Percentiles rank a stretch among this genome's conserved stretches.
Conservation (phyloP, 2,113 vertebrate species). For the Myanophis thanlyinensis region DNA sequence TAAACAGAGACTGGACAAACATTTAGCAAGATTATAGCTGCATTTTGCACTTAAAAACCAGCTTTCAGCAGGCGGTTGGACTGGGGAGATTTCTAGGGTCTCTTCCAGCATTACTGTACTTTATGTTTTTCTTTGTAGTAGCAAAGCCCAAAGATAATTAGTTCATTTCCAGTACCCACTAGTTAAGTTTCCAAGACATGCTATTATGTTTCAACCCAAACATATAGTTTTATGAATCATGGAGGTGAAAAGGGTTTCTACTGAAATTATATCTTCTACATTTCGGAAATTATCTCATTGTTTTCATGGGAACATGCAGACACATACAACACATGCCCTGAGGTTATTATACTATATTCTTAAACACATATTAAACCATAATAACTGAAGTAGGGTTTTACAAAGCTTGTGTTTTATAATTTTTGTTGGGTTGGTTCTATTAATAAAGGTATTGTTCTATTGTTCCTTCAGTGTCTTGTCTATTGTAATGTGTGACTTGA, state of each 20-base stretch:
- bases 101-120: neutral
- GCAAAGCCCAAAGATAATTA: neutral
- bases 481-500: neutral
- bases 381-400: neutral
- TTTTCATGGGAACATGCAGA: neutral
- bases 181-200: neutral
- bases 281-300: neutral
- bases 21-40: neutral
- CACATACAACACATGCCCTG: neutral
- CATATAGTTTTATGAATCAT: neutral
- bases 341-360: neutral
- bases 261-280: neutral
- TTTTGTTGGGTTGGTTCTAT: neutral
- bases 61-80: neutral
- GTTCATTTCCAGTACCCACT: neutral
- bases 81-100: neutral
- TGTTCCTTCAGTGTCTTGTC: neutral
- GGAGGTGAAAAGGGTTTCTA: neutral
- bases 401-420: neutral
- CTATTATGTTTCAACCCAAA: neutral
- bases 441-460: neutral
- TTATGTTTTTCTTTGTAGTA: neutral
- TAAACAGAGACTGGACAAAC: neutral
- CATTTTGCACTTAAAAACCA: neutral
- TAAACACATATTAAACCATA: neutral